Evolutionary conservation across 2,797 vertebrate species (phyloP).

Genomic region (Monodelphis domestica): DNA sequence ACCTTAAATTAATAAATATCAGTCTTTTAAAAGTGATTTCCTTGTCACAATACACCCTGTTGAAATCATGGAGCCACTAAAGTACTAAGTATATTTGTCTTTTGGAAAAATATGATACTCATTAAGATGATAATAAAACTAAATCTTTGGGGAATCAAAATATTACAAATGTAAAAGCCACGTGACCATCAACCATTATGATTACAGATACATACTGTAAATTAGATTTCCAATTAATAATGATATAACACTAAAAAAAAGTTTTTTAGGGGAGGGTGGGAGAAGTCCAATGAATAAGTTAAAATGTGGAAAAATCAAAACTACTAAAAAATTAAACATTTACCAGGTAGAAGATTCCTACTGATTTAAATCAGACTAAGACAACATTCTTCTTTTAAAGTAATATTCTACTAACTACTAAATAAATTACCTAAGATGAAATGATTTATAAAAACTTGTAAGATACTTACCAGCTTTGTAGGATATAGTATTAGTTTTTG

Average conservation of each 20-base stretch:
- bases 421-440: constrained; percentile 53
- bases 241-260: background rate
- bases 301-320: constrained; percentile 16
- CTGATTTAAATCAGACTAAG: constrained; percentile 43
- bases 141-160: background rate
- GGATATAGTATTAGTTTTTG: constrained; percentile 96
- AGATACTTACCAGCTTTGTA: constrained; percentile 94
- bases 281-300: background rate
- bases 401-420: constrained; percentile 29
- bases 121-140: background rate
- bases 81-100: background rate
- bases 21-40: too few relatives aligned
- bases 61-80: background rate
- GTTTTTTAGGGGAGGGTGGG: background rate
- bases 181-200: background rate
- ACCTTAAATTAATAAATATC: too few relatives aligned
- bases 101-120: background rate
- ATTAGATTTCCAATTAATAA: background rate
- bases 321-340: constrained; percentile 10
- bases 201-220: background rate
- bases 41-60: too few relatives aligned
- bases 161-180: background rate
- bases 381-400: constrained; percentile 32
- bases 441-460: constrained; percentile 44
- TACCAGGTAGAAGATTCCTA: constrained; percentile 6